These are phyloP conservation scores for Bufo bufo DNA, from an alignment of 2,113 vertebrate species.

Conservation along the genomic window DNA sequence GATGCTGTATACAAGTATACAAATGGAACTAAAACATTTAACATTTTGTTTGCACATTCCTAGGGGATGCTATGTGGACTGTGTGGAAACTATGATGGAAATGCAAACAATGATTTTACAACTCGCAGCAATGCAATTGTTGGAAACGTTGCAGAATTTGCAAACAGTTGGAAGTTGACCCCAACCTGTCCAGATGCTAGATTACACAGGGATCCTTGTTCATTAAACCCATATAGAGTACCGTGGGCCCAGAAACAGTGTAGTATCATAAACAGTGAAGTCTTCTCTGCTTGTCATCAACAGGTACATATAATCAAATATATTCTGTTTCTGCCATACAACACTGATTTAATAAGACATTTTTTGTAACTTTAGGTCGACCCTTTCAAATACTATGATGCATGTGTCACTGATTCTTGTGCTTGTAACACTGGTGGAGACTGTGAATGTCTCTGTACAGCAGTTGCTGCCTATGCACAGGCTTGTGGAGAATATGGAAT, in stretches of 20 bases:
- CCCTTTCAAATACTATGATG: conserved; percentile 70
- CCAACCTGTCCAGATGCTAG: conserved; percentile 40
- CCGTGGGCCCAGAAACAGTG: conserved; percentile 59
- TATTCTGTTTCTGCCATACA: not conserved
- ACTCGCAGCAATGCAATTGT: conserved; percentile 55
- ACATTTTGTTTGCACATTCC: not conserved
- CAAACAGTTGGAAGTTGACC: conserved; percentile 58
- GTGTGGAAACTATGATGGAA: conserved; percentile 60
- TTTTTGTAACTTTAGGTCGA: conserved; percentile 66
- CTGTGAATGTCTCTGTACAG: conserved; percentile 74
- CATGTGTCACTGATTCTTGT: conserved; percentile 72
- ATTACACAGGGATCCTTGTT: conserved; percentile 34
- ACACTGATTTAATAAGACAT: not conserved
- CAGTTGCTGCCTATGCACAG: conserved; percentile 74
- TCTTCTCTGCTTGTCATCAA: conserved; percentile 51
- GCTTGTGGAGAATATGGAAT: conserved; percentile 68
- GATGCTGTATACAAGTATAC: too few species aligned
- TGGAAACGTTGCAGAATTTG: conserved; percentile 56
- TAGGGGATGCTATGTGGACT: conserved; percentile 59
- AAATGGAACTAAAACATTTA: not conserved
- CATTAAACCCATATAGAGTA: conserved; percentile 49
- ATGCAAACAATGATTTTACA: conserved; percentile 57
- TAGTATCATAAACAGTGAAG: conserved; percentile 44
- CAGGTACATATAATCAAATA: conserved; percentile 37
- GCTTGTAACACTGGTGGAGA: conserved; percentile 74